Evolutionary conservation across 1,140 invertebrate genomes (phyloP).

Genomic region (Aradophagus sp.): DNA sequence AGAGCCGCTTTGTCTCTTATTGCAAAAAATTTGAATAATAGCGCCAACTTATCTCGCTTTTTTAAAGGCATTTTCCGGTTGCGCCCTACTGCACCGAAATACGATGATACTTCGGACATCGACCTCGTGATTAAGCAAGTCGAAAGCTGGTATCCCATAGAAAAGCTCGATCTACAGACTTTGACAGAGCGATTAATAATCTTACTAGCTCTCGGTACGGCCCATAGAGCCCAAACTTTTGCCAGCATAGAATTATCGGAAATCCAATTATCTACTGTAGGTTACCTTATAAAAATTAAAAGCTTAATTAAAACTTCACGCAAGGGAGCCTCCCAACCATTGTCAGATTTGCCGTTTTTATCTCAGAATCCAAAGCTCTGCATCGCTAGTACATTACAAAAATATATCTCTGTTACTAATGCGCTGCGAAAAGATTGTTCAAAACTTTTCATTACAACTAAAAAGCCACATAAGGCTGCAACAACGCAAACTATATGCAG

Average conservation of each 20-base stretch:
- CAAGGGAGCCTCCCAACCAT: conserved; percentile 11
- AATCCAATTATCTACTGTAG: neutral
- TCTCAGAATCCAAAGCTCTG: conserved; percentile 21
- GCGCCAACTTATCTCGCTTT: neutral
- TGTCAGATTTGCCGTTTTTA: conserved; percentile 21
- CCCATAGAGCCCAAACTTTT: neutral
- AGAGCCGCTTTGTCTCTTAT: neutral
- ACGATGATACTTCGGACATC: conserved; percentile 3
- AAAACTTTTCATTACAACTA: conserved; percentile 14
- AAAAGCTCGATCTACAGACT: neutral
- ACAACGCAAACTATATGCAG: conserved; percentile 13
- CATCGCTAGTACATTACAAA: conserved; percentile 12
- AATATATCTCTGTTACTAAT: conserved; percentile 9
- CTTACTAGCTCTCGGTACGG: neutral
- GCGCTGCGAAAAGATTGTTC: conserved; percentile 3
- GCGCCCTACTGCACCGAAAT: conserved; percentile 1
- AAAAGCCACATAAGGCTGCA: conserved; percentile 13
- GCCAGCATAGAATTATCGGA: neutral
- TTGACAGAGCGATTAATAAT: neutral
- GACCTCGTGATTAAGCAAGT: neutral
- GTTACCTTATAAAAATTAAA: conserved; percentile 13
- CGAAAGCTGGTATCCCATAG: conserved; percentile 1
- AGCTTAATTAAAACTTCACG: conserved; percentile 22
- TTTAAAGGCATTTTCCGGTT: conserved; percentile 1
- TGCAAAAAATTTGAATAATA: neutral